These are phyloP conservation scores for Pantherophis guttatus DNA, from an alignment of 2,113 vertebrate species.

Conservation along the genomic window DNA sequence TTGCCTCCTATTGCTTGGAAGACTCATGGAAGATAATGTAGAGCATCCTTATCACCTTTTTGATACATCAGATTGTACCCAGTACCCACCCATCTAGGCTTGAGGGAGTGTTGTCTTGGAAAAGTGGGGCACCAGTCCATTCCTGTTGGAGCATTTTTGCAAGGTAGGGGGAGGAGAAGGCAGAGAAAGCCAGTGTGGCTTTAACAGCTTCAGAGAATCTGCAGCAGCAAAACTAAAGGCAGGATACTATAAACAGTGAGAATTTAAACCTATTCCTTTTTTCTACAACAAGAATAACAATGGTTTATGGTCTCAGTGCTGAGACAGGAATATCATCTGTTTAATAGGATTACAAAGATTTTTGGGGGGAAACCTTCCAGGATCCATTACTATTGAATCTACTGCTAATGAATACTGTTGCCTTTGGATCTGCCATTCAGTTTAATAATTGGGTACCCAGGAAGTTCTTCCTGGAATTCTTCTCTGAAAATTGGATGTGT, in stretches of 20 bases:
- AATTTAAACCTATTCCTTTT: neutral
- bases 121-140: neutral
- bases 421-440: neutral
- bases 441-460: neutral
- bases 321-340: neutral
- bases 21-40: neutral
- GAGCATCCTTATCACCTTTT: neutral
- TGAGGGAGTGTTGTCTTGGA: neutral
- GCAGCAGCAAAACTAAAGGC: neutral
- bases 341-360: neutral
- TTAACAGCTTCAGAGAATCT: neutral
- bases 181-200: neutral
- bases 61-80: neutral
- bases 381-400: neutral
- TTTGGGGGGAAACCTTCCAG: neutral
- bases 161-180: neutral
- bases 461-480: neutral
- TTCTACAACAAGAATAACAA: neutral
- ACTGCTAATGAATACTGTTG: neutral
- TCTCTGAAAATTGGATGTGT: neutral
- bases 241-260: neutral
- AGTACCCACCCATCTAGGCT: neutral
- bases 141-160: neutral
- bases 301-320: neutral
- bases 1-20: neutral